A percentile compares a stretch with the other conserved stretches of the same genome.
Conservation (phyloP, 2,888 invertebrate genomes). For the Melieria picta region DNA sequence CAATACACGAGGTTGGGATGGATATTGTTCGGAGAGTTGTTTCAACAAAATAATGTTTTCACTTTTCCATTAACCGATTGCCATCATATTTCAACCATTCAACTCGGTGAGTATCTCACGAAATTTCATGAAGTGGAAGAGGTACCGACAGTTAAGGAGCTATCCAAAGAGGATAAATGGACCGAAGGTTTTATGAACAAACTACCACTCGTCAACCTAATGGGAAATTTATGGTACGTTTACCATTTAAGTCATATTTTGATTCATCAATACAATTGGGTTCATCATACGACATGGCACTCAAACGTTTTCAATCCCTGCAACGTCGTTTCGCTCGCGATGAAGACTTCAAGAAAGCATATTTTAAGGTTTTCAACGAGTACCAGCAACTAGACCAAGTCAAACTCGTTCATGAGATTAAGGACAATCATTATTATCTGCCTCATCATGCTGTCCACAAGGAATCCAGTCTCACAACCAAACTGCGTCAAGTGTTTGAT, state of each 20-base stretch:
- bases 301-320: constrained; percentile 7
- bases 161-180: constrained; percentile 20
- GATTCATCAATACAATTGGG: not conserved
- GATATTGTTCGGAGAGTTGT: constrained; percentile 29
- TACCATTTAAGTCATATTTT: constrained; percentile 12
- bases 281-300: not conserved
- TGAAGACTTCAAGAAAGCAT: constrained; percentile 4
- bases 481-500: constrained; percentile 21
- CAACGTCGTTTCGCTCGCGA: constrained; percentile 6
- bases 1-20: constrained; percentile 27
- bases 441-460: constrained; percentile 23
- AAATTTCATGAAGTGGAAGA: constrained; percentile 13
- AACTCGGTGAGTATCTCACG: not conserved
- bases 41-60: constrained; percentile 16
- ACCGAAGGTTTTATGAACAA: constrained; percentile 18
- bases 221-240: constrained; percentile 15
- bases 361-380: not conserved
- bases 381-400: constrained; percentile 18
- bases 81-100: constrained; percentile 3
- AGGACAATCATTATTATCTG: constrained; percentile 19
- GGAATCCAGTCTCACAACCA: constrained; percentile 17
- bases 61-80: not conserved
- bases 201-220: constrained; percentile 13
- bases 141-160: constrained; percentile 5
- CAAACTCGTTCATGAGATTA: constrained; percentile 1